Conservation (phyloP, 2,888 invertebrate genomes). For the Dusona sp. region DNA sequence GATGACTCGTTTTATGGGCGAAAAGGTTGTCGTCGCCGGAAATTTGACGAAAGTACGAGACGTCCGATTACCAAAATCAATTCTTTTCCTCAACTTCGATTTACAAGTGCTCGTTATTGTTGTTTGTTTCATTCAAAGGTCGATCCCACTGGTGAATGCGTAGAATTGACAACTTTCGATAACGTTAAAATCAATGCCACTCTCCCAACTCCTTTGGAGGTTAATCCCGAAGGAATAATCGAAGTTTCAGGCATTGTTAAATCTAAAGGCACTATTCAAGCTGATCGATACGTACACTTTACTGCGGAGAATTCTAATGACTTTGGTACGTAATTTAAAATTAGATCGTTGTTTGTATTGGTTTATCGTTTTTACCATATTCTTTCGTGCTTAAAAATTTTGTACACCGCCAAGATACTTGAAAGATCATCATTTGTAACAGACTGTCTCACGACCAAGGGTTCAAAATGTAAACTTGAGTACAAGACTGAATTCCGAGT, state of each 20-base stretch:
- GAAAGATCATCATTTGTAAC: background rate
- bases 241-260: conserved; percentile 79
- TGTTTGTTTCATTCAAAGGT: conserved; percentile 71
- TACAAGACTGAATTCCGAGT: too few relatives aligned
- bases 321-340: conserved; percentile 75
- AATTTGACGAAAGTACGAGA: conserved; percentile 75
- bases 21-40: conserved; percentile 78
- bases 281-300: conserved; percentile 75
- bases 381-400: background rate
- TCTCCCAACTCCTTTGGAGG: conserved; percentile 75
- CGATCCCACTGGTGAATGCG: conserved; percentile 74
- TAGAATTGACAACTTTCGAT: conserved; percentile 80
- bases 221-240: conserved; percentile 74
- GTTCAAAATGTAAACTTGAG: too few relatives aligned
- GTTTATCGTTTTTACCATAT: background rate
- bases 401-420: background rate
- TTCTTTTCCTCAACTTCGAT: background rate
- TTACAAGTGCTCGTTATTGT: background rate
- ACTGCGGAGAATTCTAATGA: conserved; percentile 67
- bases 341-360: background rate
- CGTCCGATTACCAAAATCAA: background rate
- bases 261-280: conserved; percentile 79
- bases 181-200: conserved; percentile 78
- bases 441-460: too few relatives aligned
- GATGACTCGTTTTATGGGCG: conserved; percentile 75